Percentiles rank a stretch among this genome's conserved stretches.
Conservation (phyloP, 2,113 vertebrate genomes). For the Tragelaphus scriptus region DNA sequence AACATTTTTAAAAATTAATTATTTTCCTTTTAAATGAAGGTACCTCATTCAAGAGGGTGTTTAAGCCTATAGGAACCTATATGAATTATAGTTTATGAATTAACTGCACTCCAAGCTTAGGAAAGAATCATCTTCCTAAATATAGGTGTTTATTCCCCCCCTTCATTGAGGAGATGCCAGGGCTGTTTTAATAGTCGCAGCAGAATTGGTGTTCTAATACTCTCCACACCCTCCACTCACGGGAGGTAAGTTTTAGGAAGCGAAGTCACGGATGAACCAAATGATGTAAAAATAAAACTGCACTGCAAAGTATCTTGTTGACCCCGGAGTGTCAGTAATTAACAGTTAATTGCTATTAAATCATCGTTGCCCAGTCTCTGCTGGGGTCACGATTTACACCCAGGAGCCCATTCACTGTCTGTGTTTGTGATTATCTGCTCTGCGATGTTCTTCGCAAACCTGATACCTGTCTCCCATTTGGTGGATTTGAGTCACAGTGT, state of each 20-base stretch:
- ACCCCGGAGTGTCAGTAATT: not conserved
- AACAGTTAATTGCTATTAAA: conserved; percentile 39
- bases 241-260: not conserved
- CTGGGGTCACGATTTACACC: not conserved
- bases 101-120: not conserved
- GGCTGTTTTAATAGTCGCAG: not conserved
- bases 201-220: not conserved
- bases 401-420: not conserved
- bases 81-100: not conserved
- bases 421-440: not conserved
- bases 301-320: not conserved
- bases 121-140: not conserved
- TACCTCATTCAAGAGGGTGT: not conserved
- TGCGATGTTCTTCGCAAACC: not conserved
- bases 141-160: not conserved
- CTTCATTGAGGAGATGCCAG: not conserved
- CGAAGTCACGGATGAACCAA: not conserved
- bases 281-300: not conserved
- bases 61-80: not conserved
- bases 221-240: not conserved
- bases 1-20: not conserved
- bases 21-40: not conserved
- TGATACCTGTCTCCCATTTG: conserved; percentile 8
- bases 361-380: not conserved
- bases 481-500: conserved; percentile 36